A percentile compares a stretch with the other conserved stretches of the same genome.
Conservation (phyloP, 1,140 invertebrate genomes). For the Drosophila carrolli region DNA sequence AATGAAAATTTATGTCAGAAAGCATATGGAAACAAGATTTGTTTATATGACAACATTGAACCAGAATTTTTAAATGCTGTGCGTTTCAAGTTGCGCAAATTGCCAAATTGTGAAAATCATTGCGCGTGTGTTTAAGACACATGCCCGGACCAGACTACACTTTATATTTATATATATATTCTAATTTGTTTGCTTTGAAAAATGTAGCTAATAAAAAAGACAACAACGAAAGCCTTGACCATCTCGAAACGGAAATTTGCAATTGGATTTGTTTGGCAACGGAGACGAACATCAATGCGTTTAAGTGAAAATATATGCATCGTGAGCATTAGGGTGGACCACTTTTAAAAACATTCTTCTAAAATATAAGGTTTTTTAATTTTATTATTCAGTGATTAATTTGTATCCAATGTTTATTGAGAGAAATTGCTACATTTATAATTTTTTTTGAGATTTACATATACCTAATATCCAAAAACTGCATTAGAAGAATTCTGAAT, state of each 20-base stretch:
- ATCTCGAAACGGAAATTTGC: constrained; percentile 52
- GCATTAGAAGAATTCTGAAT: too few relatives aligned
- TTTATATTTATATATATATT: constrained; percentile 25
- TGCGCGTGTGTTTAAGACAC: constrained; percentile 58
- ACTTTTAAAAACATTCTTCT: too few relatives aligned
- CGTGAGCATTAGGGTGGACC: constrained; percentile 8
- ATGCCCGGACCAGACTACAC: constrained; percentile 17
- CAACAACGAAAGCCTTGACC: constrained; percentile 63
- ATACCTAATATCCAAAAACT: too few relatives aligned
- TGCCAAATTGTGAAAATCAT: constrained; percentile 49
- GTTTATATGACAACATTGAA: constrained; percentile 59
- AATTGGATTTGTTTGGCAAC: constrained; percentile 60
- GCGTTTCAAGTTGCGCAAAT: constrained; percentile 59
- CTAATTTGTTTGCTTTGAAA: constrained; percentile 40
- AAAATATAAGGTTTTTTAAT: too few relatives aligned
- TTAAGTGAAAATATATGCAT: constrained; percentile 36
- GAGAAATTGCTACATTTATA: too few relatives aligned
- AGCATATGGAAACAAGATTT: constrained; percentile 39
- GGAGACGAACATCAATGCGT: constrained; percentile 53
- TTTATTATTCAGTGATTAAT: too few relatives aligned
- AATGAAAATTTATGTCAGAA: constrained; percentile 61
- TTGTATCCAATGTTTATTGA: too few relatives aligned
- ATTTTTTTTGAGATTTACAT: too few relatives aligned
- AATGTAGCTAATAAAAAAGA: constrained; percentile 56
- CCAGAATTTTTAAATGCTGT: constrained; percentile 49